A percentile compares a stretch with the other conserved stretches of the same genome.
Conservation (phyloP, 2,888 invertebrate species). For the Xylota sylvarum region DNA sequence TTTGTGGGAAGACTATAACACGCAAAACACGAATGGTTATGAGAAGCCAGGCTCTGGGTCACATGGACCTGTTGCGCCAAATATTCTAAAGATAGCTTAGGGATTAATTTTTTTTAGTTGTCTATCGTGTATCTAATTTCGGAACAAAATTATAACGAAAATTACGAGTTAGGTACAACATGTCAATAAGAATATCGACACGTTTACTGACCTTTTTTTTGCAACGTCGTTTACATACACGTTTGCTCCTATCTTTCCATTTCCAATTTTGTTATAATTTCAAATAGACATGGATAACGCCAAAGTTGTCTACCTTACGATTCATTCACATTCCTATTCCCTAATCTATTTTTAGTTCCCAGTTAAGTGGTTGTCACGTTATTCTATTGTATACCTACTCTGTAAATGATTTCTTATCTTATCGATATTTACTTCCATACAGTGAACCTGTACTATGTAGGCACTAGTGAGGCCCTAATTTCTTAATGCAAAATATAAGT, state of each 20-base stretch:
- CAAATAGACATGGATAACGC: neutral
- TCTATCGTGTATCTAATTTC: neutral
- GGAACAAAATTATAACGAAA: neutral
- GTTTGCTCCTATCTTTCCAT: neutral
- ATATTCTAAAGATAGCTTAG: too few species aligned
- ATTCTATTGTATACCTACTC: neutral
- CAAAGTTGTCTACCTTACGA: neutral
- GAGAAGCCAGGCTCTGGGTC: too few species aligned
- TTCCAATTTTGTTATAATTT: neutral
- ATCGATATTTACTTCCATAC: neutral
- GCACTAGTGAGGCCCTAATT: neutral
- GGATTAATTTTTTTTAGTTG: too few species aligned
- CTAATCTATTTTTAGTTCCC: neutral
- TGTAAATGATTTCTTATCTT: neutral
- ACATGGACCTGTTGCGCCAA: too few species aligned
- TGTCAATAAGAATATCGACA: neutral
- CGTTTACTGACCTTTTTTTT: neutral
- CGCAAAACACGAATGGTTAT: too few species aligned
- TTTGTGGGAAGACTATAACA: too few species aligned
- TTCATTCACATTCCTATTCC: neutral
- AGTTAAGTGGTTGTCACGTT: constrained; percentile 1
- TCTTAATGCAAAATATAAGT: neutral
- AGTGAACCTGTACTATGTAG: neutral
- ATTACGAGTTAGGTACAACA: neutral
- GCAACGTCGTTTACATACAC: neutral